These are phyloP conservation scores for Anthopleura xanthogrammica DNA, from an alignment of 92 coral and sea anemone genomes.

Conservation along the genomic window DNA sequence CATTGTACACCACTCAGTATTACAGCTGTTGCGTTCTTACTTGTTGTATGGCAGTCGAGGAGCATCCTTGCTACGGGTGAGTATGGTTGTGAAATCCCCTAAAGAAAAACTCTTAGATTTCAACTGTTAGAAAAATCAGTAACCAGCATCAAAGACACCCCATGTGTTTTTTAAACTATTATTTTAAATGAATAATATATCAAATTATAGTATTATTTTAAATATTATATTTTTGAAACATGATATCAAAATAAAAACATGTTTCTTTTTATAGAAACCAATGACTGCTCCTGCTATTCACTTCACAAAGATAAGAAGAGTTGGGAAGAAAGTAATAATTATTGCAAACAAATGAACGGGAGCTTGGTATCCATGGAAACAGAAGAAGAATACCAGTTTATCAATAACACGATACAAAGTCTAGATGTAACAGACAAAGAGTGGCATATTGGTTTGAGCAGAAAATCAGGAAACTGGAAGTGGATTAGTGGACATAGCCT, in stretches of 20 bases:
- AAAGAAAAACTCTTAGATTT: too few relatives aligned
- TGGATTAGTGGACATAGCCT: too few relatives aligned
- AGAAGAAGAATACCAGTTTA: conserved; percentile 1
- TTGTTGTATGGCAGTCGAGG: neutral
- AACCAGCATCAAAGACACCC: too few relatives aligned
- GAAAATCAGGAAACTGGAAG: too few relatives aligned
- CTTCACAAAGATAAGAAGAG: too few relatives aligned
- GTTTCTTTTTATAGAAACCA: neutral
- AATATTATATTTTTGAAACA: too few relatives aligned
- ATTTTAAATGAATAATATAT: too few relatives aligned
- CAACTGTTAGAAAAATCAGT: too few relatives aligned
- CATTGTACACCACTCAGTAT: neutral
- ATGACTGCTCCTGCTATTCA: neutral
- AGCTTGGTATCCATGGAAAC: conserved; percentile 16
- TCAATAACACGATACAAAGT: conserved; percentile 10
- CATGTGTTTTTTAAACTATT: too few relatives aligned
- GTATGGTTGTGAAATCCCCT: neutral
- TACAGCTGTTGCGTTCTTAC: neutral
- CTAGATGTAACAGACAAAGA: neutral
- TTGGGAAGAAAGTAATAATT: neutral
- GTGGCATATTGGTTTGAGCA: conserved; percentile 29
- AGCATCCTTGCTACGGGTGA: neutral
- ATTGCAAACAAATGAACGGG: neutral
- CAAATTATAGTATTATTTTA: too few relatives aligned
- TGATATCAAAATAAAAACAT: too few relatives aligned